These are phyloP conservation scores for Amphibalanus amphitrite DNA, from an alignment of 1,140 invertebrate genomes.

Conservation along the genomic window DNA sequence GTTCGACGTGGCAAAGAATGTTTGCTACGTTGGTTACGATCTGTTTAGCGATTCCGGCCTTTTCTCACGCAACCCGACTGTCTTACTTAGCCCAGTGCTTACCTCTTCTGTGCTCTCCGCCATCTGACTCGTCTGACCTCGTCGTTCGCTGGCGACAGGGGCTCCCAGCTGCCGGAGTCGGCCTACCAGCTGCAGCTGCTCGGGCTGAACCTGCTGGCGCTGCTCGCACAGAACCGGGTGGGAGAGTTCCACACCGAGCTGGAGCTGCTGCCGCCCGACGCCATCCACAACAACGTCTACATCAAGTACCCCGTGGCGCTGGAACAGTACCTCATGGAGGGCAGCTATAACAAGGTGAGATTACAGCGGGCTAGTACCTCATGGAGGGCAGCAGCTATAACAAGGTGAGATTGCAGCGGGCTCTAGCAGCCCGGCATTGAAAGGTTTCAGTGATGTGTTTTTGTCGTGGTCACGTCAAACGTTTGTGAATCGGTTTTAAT, in stretches of 20 bases:
- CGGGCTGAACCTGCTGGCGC: conserved; percentile 83
- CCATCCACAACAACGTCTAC: conserved; percentile 83
- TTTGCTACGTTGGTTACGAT: too few relatives aligned
- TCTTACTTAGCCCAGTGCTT: neutral
- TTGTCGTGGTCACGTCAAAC: too few relatives aligned
- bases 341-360: conserved; percentile 97
- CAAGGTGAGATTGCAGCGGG: too few relatives aligned
- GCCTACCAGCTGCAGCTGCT: conserved; percentile 87
- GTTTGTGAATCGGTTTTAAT: too few relatives aligned
- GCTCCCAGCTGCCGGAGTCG: conserved; percentile 68
- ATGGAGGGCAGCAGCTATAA: too few relatives aligned
- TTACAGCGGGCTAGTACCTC: too few relatives aligned
- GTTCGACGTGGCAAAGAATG: too few relatives aligned
- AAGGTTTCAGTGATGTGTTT: too few relatives aligned
- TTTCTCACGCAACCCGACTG: conserved; percentile 11
- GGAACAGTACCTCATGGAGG: conserved; percentile 98
- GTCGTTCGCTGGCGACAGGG: conserved; percentile 19
- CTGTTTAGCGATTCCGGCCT: too few relatives aligned
- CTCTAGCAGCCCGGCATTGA: too few relatives aligned
- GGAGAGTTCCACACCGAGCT: conserved; percentile 98
- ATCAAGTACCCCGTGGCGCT: conserved; percentile 86
- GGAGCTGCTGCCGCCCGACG: conserved; percentile 80
- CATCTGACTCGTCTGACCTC: neutral
- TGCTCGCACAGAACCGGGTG: conserved; percentile 90
- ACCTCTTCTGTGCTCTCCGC: neutral